These are phyloP conservation scores for Nothocercus julius DNA, from an alignment of 2,113 vertebrate genomes.

Conservation along the genomic window DNA sequence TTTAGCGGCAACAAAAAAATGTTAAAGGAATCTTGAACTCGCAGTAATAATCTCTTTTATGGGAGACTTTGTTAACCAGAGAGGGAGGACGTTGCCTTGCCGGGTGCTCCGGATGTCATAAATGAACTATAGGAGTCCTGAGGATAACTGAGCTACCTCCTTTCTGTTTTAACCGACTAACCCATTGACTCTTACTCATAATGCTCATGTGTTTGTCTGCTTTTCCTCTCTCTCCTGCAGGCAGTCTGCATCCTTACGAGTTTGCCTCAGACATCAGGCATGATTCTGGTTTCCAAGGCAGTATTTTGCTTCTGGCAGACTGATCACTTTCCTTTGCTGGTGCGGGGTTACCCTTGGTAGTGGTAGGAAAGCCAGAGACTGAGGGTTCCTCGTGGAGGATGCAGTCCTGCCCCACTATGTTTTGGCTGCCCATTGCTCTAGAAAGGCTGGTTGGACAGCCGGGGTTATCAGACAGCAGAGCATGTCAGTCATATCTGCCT, in stretches of 20 bases:
- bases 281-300: background rate
- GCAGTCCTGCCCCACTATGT: background rate
- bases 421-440: background rate
- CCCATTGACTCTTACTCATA: background rate
- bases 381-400: background rate
- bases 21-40: background rate
- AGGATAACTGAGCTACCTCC: background rate
- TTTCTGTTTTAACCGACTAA: background rate
- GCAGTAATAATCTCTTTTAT: conserved; percentile 14
- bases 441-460: background rate
- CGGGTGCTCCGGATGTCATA: background rate
- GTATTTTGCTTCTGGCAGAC: background rate
- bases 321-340: background rate
- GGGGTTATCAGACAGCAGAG: background rate
- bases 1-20: background rate
- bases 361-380: background rate
- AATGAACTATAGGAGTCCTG: background rate
- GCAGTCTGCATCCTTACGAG: background rate
- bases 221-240: background rate
- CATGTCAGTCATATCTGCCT: background rate
- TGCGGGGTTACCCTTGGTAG: background rate
- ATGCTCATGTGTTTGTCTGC: background rate
- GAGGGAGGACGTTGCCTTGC: background rate
- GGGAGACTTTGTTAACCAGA: background rate
- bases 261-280: background rate